These are phyloP conservation scores for Monochamus alternatus DNA, from an alignment of 2,888 invertebrate species.

Conservation along the genomic window DNA sequence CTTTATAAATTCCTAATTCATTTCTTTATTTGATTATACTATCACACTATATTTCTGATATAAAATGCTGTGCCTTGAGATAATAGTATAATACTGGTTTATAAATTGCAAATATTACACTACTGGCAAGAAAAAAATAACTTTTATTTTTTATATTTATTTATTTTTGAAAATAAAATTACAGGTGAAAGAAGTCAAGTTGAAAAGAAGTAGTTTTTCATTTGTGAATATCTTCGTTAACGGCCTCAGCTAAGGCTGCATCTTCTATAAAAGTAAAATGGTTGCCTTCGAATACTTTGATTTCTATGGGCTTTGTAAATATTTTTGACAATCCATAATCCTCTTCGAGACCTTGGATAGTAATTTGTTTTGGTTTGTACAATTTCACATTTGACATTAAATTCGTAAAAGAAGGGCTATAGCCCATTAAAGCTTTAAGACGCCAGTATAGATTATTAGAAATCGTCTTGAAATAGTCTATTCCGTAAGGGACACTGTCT, in stretches of 20 bases:
- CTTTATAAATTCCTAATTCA: too few species aligned
- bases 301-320: slow-evolving; percentile 74
- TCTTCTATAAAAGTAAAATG: slow-evolving; percentile 82
- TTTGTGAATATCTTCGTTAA: slow-evolving; percentile 68
- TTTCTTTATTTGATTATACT: too few species aligned
- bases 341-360: slow-evolving; percentile 67
- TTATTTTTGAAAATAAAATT: too few species aligned
- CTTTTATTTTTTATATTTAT: too few species aligned
- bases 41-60: too few species aligned
- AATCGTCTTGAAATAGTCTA: slow-evolving; percentile 32
- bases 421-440: slow-evolving; percentile 50
- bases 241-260: slow-evolving; percentile 76
- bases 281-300: slow-evolving; percentile 81
- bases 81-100: too few species aligned
- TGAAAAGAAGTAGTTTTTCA: neutral
- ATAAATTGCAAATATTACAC: too few species aligned
- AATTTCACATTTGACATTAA: slow-evolving; percentile 56
- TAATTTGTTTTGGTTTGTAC: slow-evolving; percentile 51
- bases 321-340: slow-evolving; percentile 79
- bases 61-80: too few species aligned
- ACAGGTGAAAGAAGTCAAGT: neutral
- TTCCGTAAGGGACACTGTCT: neutral
- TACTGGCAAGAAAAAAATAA: too few species aligned
- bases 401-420: slow-evolving; percentile 52
- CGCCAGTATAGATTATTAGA: slow-evolving; percentile 50